These are phyloP conservation scores for Rhadina sibilatrix DNA, from an alignment of 2,113 vertebrate species.

Conservation along the genomic window DNA sequence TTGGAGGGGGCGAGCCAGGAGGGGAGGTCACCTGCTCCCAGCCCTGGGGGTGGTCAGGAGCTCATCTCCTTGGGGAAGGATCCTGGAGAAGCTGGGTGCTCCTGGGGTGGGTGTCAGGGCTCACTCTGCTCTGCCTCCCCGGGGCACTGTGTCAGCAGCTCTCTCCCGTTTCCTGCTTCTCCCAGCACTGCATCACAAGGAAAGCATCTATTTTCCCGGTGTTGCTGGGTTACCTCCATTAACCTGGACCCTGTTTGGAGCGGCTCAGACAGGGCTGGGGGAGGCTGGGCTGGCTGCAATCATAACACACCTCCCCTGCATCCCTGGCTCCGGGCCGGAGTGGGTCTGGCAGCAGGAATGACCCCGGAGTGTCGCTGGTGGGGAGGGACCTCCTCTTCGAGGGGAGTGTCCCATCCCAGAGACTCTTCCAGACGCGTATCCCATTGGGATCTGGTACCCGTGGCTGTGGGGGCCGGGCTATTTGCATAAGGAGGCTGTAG, in stretches of 20 bases:
- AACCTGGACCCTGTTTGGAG: background rate
- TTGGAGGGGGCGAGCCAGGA: background rate
- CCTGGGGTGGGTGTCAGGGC: background rate
- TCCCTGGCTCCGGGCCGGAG: background rate
- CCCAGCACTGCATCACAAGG: background rate
- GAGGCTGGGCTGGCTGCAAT: background rate
- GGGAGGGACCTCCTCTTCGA: background rate
- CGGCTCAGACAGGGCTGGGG: background rate
- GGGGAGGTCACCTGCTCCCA: too few relatives aligned
- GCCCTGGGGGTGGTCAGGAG: background rate
- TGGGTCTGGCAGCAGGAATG: background rate
- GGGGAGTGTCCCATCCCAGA: constrained; percentile 58
- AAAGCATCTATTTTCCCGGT: background rate
- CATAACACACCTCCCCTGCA: background rate
- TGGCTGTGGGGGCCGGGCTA: rapidly evolving
- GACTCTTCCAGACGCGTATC: background rate
- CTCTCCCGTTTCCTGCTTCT: background rate
- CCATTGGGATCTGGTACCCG: background rate
- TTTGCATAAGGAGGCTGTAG: constrained; percentile 54
- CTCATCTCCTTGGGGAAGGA: background rate
- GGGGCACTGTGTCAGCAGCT: background rate
- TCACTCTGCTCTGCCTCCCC: rapidly evolving
- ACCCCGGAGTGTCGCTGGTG: background rate
- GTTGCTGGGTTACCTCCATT: background rate
- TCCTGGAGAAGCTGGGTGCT: background rate